phyloP scores from a whole-genome alignment of 2,888 invertebrate genomes.

The Catocala nupta region DNA sequence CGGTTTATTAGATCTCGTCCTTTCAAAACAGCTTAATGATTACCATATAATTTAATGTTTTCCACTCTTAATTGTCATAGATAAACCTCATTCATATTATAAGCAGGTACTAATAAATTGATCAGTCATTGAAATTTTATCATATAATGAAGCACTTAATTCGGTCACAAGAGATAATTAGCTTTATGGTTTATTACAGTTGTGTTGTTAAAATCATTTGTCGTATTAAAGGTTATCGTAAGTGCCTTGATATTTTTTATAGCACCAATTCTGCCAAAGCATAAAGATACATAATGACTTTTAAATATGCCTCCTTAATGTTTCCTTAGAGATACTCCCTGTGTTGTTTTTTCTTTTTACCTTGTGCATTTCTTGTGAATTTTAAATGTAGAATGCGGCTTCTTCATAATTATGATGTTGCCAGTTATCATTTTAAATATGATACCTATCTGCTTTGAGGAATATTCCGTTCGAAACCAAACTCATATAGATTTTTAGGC shows the following conservation, averaged over 20 bases:
- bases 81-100: slow-evolving; percentile 4
- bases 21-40: slow-evolving; percentile 4
- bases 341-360: slow-evolving; percentile 2
- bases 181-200: slow-evolving; percentile 16
- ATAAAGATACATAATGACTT: slow-evolving; percentile 1
- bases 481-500: too few relatives aligned
- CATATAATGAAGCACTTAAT: slow-evolving; percentile 41
- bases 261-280: slow-evolving; percentile 1
- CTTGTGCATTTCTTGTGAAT: slow-evolving; percentile 12
- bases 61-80: slow-evolving; percentile 4
- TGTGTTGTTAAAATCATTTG: slow-evolving; percentile 13
- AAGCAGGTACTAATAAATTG: slow-evolving; percentile 31
- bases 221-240: slow-evolving; percentile 3
- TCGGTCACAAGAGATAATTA: slow-evolving; percentile 33
- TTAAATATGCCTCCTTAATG: slow-evolving; percentile 12
- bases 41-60: slow-evolving; percentile 5
- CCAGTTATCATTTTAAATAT: slow-evolving; percentile 5
- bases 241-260: slow-evolving; percentile 13
- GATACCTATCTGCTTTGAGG: background rate
- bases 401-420: slow-evolving; percentile 12
- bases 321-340: slow-evolving; percentile 6
- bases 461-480: too few relatives aligned
- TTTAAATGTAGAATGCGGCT: slow-evolving; percentile 1
- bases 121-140: slow-evolving; percentile 22
- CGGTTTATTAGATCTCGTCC: background rate